Evolutionary conservation across 2,113 vertebrate genomes (phyloP).

Genomic region (Ophiodon elongatus): DNA sequence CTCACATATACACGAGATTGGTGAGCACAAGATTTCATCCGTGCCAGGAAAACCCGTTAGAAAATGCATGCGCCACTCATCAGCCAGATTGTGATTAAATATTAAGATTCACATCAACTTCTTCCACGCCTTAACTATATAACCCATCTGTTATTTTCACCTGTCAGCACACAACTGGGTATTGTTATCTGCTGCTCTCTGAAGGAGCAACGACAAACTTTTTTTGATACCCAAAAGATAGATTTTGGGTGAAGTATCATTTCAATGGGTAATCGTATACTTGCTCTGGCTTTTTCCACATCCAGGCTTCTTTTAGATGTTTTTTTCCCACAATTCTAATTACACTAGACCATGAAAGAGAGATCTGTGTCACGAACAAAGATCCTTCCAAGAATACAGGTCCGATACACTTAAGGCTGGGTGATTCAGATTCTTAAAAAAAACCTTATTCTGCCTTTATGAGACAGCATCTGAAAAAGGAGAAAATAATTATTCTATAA

Average conservation of each 20-base stretch:
- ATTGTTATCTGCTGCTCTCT: constrained; percentile 35
- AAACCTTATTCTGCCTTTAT: constrained; percentile 6
- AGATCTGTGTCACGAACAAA: constrained; percentile 16
- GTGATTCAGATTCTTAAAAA: constrained; percentile 23
- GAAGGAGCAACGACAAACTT: constrained; percentile 27
- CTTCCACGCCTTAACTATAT: background rate
- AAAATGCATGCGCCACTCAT: background rate
- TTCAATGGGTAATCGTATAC: constrained; percentile 30
- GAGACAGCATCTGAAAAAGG: constrained; percentile 8
- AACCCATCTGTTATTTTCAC: background rate
- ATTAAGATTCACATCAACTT: background rate
- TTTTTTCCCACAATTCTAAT: too few species aligned
- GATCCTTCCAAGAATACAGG: constrained; percentile 20
- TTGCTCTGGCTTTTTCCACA: constrained; percentile 30
- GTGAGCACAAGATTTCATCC: background rate
- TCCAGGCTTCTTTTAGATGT: constrained; percentile 23
- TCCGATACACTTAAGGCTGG: background rate
- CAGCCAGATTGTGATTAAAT: background rate
- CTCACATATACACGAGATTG: background rate
- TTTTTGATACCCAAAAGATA: constrained; percentile 7
- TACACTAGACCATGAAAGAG: constrained; percentile 18
- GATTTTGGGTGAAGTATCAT: background rate
- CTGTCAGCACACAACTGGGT: constrained; percentile 13
- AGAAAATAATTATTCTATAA: constrained; percentile 14
- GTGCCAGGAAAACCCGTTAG: background rate